Conservation (phyloP, 2,888 invertebrate genomes). For the Tipula vernalis region DNA sequence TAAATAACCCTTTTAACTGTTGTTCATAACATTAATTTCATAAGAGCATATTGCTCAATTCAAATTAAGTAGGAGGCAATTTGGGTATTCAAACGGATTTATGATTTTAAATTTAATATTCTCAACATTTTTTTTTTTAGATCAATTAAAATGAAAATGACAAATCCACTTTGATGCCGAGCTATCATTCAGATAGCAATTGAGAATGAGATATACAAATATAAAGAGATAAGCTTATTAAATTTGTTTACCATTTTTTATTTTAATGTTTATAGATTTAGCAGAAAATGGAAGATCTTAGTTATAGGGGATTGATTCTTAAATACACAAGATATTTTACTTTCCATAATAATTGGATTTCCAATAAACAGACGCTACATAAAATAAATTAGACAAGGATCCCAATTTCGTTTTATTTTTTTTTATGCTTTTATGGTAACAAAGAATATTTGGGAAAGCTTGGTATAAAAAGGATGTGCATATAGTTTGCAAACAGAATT, state of each 20-base stretch:
- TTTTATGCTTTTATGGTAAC: too few relatives aligned
- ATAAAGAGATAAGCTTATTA: background rate
- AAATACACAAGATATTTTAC: background rate
- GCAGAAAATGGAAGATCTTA: too few relatives aligned
- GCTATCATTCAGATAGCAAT: background rate
- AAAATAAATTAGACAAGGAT: background rate
- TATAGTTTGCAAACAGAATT: too few relatives aligned
- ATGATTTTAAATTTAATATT: background rate
- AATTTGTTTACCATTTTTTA: background rate
- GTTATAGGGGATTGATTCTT: background rate
- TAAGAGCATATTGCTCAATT: background rate
- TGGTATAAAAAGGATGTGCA: too few relatives aligned
- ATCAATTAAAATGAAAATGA: background rate
- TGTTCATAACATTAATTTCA: background rate
- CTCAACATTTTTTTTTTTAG: background rate
- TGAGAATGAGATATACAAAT: background rate
- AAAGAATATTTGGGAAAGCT: too few relatives aligned
- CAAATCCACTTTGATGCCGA: background rate
- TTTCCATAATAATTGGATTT: background rate
- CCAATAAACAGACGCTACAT: background rate
- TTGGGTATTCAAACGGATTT: background rate
- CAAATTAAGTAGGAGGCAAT: background rate
- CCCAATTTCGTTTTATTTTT: too few relatives aligned
- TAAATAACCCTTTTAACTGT: slow-evolving; percentile 4
- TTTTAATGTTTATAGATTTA: background rate